These are phyloP conservation scores for Scolopax rusticola DNA, from an alignment of 2,797 vertebrate species.

Conservation along the genomic window DNA sequence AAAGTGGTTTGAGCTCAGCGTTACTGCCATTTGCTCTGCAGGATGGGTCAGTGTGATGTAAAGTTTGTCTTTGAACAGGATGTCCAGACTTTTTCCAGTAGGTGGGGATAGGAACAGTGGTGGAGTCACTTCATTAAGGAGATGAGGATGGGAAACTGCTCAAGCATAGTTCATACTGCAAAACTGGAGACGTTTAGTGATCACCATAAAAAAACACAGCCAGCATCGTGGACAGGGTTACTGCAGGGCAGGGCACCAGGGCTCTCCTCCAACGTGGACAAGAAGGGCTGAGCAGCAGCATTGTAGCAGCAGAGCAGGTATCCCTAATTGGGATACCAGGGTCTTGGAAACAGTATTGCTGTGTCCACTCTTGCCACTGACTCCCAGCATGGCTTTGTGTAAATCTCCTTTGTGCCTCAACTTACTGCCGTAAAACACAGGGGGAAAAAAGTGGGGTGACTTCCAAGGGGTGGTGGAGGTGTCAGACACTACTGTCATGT, in stretches of 20 bases:
- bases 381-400: neutral
- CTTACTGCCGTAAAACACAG: neutral
- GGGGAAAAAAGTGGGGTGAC: neutral
- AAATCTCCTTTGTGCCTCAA: neutral
- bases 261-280: neutral
- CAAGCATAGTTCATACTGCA: neutral
- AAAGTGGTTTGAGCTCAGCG: neutral
- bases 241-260: neutral
- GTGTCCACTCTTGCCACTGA: neutral
- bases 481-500: neutral
- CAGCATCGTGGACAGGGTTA: neutral
- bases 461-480: neutral
- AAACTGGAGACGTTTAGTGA: neutral
- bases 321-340: neutral
- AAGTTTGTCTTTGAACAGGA: neutral
- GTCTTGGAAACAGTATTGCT: conserved; percentile 10
- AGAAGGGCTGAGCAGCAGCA: neutral
- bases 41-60: neutral
- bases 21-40: neutral
- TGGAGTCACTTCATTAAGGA: neutral
- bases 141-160: neutral
- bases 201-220: neutral
- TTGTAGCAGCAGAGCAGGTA: conserved; percentile 10
- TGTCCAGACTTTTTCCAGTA: neutral
- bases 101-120: neutral